Base-by-base conservation (phyloP, 2,797 vertebrate genomes). In the Gallinago solitaria region DNA sequence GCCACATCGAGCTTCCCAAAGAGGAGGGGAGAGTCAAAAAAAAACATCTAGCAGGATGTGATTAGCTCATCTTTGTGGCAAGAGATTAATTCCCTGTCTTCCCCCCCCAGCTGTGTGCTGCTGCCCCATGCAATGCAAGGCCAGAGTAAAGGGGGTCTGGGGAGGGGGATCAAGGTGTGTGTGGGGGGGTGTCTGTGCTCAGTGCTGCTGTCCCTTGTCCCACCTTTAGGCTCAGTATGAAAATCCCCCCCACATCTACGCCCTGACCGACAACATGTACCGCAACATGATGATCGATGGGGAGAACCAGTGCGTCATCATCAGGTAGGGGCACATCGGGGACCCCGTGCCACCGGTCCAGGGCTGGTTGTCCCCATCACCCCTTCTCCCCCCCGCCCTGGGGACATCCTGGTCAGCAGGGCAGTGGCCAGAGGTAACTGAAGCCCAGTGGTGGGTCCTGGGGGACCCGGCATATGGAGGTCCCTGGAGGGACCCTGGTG, bases 231-330 rank as follows among this genome's bases (percentile, higher is more conserved):
- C 99, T 90, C 99, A 99, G 93, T 99, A 99, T 39, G 99, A 99
- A 97, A 99, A 99, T 45, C 99, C 99, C 1, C 99, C 99, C 0
- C 99, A 99, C 60, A 98, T 99, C 98, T 99, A 99, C 0, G 99
- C 99, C 45, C 96, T 99, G 97, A 98, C 99, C 0, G 99, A 99
- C 96, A 99, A 99, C 98, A 99, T 99, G 99, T 99, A 99, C 97
- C 98, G 99, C 70, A 99, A 99, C 97, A 99, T 99, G 99, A 98
- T 99, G 97, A 99, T 99, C 2, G 99, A 99, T 4, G 97, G 96
- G 5, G 99, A 99, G 97, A 99, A 99, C 95, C 99, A 99, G 90
- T 99, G 99, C 15, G 99, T 99, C 94, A 99, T 99, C 93, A 99
- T 99, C 94, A 99, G 99, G 99, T 99, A 97, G 27, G 51, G 33